phyloP scores from a whole-genome alignment of 2,888 invertebrate species.

The Athripsodes cinereus region DNA sequence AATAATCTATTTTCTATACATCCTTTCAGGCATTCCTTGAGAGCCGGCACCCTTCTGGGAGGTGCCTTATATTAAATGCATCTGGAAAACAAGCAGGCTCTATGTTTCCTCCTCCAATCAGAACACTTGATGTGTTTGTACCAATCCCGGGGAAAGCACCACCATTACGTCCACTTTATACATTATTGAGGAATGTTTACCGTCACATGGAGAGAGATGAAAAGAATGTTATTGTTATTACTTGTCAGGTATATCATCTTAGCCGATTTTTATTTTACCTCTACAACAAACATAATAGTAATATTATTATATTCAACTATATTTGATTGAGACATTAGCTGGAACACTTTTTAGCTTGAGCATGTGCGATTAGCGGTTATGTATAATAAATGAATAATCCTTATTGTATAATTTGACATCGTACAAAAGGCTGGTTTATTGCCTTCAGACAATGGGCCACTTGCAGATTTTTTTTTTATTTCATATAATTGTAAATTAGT shows the following conservation, averaged over 20 bases:
- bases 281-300: no score
- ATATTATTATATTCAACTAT: no score
- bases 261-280: no score
- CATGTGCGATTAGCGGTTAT: no score
- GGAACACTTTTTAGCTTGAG: no score
- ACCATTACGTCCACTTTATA: constrained; percentile 71
- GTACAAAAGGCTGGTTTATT: no score
- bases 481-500: no score
- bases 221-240: constrained; percentile 75
- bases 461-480: no score
- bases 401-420: no score
- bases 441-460: no score
- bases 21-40: constrained; percentile 61
- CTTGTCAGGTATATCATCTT: constrained; percentile 69
- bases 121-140: constrained; percentile 61
- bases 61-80: constrained; percentile 82
- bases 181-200: constrained; percentile 82
- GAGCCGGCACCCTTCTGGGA: constrained; percentile 63
- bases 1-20: background rate
- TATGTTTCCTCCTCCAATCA: constrained; percentile 55
- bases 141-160: constrained; percentile 67
- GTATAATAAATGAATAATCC: no score
- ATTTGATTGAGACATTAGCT: no score
- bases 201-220: constrained; percentile 78
- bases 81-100: constrained; percentile 50